These are phyloP conservation scores for Crotalus helleri DNA, from an alignment of 2,113 vertebrate genomes.

Conservation along the genomic window DNA sequence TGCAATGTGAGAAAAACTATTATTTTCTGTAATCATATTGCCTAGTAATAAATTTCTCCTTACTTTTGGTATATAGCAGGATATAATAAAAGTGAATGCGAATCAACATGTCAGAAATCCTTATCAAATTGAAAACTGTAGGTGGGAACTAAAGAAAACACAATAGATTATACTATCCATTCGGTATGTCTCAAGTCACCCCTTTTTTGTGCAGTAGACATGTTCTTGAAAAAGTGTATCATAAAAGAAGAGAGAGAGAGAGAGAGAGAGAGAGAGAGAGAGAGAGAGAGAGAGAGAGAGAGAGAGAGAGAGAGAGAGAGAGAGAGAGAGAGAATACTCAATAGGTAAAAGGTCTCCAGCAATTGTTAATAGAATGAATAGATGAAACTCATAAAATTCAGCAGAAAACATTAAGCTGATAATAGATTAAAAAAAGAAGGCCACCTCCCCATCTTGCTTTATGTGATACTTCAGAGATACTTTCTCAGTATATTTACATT, in stretches of 20 bases:
- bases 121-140: conserved; percentile 3
- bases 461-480: neutral
- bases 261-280: neutral
- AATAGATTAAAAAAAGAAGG: conserved; percentile 11
- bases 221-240: neutral
- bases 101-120: conserved; percentile 8
- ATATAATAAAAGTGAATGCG: neutral
- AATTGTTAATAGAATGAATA: conserved; percentile 10
- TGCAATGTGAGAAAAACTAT: neutral
- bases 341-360: conserved; percentile 1
- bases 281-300: neutral
- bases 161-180: neutral
- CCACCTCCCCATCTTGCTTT: neutral
- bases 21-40: neutral
- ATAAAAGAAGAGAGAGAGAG: neutral
- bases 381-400: conserved; percentile 8
- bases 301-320: neutral
- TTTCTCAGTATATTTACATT: neutral
- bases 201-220: neutral
- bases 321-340: neutral
- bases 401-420: conserved; percentile 13
- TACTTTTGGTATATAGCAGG: neutral
- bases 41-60: neutral
- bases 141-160: conserved; percentile 5
- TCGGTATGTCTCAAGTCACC: conserved; percentile 1